Conservation (phyloP, 2,888 invertebrate species). For the Unio pictorum region DNA sequence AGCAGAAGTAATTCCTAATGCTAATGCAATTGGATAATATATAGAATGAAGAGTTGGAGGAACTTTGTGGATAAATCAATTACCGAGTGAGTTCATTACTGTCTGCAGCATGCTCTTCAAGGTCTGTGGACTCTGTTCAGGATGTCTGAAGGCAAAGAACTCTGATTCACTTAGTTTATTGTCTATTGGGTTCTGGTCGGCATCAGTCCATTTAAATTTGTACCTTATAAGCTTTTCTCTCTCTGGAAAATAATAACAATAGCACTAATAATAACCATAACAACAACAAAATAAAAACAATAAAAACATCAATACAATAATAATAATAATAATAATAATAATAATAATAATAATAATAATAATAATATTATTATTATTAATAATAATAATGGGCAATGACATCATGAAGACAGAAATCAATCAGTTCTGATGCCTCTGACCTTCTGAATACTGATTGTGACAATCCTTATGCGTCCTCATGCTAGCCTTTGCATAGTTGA, state of each 20-base stretch:
- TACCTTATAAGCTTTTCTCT: conserved; percentile 83
- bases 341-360: no score
- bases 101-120: conserved; percentile 82
- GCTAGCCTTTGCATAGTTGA: no score
- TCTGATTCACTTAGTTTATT: conserved; percentile 83
- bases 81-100: conserved; percentile 81
- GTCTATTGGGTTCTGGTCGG: conserved; percentile 80
- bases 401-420: no score
- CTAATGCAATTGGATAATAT: background rate
- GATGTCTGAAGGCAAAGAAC: conserved; percentile 86
- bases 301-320: no score
- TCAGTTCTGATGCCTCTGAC: no score
- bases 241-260: conserved; percentile 51
- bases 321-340: no score
- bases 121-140: conserved; percentile 83
- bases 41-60: background rate
- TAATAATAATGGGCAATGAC: no score
- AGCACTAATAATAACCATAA: background rate
- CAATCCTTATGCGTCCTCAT: no score
- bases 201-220: conserved; percentile 85
- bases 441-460: no score
- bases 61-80: background rate
- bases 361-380: no score
- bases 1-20: no score
- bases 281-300: no score